Evolutionary conservation across 2,797 vertebrate genomes (phyloP), one percentile per base, ranked within the genome.

Genomic region (Hyperoplus lanceolatus): DNA sequence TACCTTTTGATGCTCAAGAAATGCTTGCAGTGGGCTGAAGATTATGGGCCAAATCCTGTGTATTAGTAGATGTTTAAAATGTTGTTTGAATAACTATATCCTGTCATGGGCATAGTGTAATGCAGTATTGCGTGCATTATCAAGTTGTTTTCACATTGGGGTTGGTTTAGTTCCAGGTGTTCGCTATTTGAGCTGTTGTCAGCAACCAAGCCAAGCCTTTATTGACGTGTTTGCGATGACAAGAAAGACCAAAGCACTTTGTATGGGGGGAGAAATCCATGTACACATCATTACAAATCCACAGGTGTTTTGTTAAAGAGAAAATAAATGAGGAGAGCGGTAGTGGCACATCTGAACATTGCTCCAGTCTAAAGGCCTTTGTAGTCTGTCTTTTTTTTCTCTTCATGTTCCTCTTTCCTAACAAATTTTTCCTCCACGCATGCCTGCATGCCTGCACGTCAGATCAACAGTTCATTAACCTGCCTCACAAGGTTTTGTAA

Each of bases 241-340:
- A 77, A 71, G 69, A 81, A 86, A 84, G 81, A 81, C 73, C 71
- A 80, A 80, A 81, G 75, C 50, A 18, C 71, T 87, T 79, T 89
- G 82, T 75, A 49, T 70, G 58, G 72, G 43, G 42, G 36, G 39
- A 77, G 61, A 76, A 81, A 80, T 71, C 73, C 82, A 70, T 80
- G 83, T 74, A 83, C 74, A 88, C 84, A 86, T 86, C 83, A 78
- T 90, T 88, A 87, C 84, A 88, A 86, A 90, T 67, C 87, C 83
- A 75, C 92, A 93, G 91, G 92, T 93, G 91, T 91, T 90, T 91
- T 66, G 61, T 85, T 75, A 89, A 90, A 89, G 77, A 82, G 80
- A 87, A 85, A 75, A 87, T 73, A 87, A 87, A 83, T 64, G 77
- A 77, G 49, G 56, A 38, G 39, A 69, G 63, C 63, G 56, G 53